Base-by-base conservation (phyloP, 2,888 invertebrate species). In the Physocephala rufipes region DNA sequence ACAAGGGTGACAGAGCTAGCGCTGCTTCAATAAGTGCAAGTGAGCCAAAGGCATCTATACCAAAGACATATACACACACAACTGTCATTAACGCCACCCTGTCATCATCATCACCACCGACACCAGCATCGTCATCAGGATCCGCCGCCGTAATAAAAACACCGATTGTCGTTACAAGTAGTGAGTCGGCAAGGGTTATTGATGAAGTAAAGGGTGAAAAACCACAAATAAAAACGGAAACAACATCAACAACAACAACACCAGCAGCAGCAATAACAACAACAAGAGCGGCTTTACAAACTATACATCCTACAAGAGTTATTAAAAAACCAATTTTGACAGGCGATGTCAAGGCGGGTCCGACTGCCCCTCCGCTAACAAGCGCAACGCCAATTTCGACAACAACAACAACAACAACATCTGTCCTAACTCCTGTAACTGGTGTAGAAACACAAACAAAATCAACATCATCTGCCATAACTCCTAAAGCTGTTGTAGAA, bases 11-110 rank as follows among this genome's bases (percentile, higher is more conserved):
- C 71, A 51, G 49, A 26, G 5, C 26, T 4, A 28, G 49, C 28
- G 15, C 2, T 49, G 16, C 58, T 36, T 9, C 4, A n/a, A n/a
- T n/a, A n/a, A n/a, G n/a, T n/a, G n/a, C n/a, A n/a, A n/a, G n/a
- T n/a, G n/a, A n/a, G n/a, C n/a, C 71, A 61, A 15, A 76, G 64
- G 2, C 64, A 24, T 13, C 71, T 70, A 71, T 21, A 68, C 64
- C 58, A 45, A 7, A 53, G 12, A 53, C 24, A 16, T 67, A 63
- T 43, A 49, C 73, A 65, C 55, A 47, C 13, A 58, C 69, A n/a
- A 45, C 19, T 47, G 26, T 47, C 45, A 28, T 43, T 26, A 19
- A n/a, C n/a, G n/a, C n/a, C n/a, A n/a, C n/a, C n/a, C n/a, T 58
- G 26, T 71, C 70, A 64, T 69, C 71, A 24, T 15, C 49, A 45